Conservation (phyloP, 2,888 invertebrate genomes). For the Odontocolon sp. region DNA sequence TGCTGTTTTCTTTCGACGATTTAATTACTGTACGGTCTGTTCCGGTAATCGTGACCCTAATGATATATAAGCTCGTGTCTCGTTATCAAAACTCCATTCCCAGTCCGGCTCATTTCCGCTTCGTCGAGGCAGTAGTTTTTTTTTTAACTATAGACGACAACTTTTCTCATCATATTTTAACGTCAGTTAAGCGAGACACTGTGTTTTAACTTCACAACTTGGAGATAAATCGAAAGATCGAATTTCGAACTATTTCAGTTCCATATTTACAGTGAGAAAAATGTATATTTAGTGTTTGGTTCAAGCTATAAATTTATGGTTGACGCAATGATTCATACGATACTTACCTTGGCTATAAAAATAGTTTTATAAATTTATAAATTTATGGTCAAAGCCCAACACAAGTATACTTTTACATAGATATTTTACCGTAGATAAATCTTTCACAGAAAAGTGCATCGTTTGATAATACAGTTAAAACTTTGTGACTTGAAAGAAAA, state of each 20-base stretch:
- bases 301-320: too few species aligned
- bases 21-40: neutral
- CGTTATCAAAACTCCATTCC: conserved; percentile 22
- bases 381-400: too few species aligned
- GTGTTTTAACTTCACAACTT: too few species aligned
- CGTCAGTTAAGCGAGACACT: neutral
- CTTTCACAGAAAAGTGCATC: neutral
- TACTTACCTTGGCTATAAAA: too few species aligned
- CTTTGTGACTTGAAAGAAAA: neutral
- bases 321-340: too few species aligned
- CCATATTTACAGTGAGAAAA: too few species aligned
- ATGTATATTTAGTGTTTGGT: too few species aligned
- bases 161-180: neutral
- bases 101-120: neutral
- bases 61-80: conserved; percentile 17
- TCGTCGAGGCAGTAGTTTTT: neutral
- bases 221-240: too few species aligned
- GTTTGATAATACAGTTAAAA: neutral
- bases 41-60: neutral
- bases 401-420: neutral
- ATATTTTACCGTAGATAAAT: neutral
- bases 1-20: neutral
- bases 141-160: neutral
- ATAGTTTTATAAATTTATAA: too few species aligned
- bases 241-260: too few species aligned